Evolutionary conservation across 1,140 invertebrate species (phyloP), one percentile per base, ranked within the genome.

Genomic region (Zophobas morio): DNA sequence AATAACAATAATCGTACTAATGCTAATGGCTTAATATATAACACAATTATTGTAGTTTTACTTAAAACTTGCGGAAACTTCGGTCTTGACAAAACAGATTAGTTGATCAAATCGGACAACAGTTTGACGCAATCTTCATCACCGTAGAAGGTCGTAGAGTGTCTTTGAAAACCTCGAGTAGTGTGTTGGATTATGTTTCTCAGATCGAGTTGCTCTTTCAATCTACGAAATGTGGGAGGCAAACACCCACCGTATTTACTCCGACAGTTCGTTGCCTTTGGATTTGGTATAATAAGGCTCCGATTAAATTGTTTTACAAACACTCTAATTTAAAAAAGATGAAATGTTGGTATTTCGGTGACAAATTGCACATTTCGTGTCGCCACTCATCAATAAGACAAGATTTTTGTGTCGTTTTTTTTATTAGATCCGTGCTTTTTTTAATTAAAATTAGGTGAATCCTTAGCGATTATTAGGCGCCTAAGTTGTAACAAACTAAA

Each of bases 121-220:
- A 66, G 42, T 39, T 66, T 66, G 60, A 66, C 60, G 60, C 60
- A 66, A 66, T 66, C 60, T 66, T 39, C 60, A 66, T 66, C 60
- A 66, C 40, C 42, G 40, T 66, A 66, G 60, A 66, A 42, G 60
- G 60, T 66, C 39, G 60, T 66, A 36, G 20, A 66, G 60, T 66
- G 60, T 66, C 60, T 66, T 66, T 66, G 60, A 32, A 66, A 66
- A 66, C 60, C 60, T 66, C 42, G 60, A 66, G 60, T 66, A 66
- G 60, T 66, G 60, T 66, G 60, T 66, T 66, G 60, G 60, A 66
- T 66, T 66, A 66, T 66, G 60, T 66, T 66, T 66, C 60, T 66
- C 60, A 20, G 60, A 66, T 66, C 60, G n/a, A 66, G 60, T 66
- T 66, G 39, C 60, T 66, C 60, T 66, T 66, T 66, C 60, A 66